Evolutionary conservation across 2,113 vertebrate genomes (phyloP).

Genomic region (Myotis lucifugus): DNA sequence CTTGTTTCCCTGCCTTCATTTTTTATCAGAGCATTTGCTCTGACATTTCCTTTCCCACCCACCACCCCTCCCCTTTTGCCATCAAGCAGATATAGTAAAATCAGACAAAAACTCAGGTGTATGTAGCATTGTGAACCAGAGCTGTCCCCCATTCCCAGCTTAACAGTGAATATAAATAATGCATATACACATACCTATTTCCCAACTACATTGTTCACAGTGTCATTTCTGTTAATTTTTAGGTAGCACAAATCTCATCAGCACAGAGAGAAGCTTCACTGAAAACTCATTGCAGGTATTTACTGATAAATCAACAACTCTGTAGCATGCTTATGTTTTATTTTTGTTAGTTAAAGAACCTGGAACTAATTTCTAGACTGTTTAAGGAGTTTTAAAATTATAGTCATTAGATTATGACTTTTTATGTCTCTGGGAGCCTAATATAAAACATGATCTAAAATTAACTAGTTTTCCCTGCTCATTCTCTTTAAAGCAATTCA

Average conservation of each 20-base stretch:
- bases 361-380: constrained; percentile 79
- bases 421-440: constrained; percentile 79
- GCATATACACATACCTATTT: constrained; percentile 85
- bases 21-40: constrained; percentile 82
- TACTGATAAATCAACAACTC: constrained; percentile 84
- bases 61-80: constrained; percentile 78
- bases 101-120: constrained; percentile 79
- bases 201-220: constrained; percentile 91
- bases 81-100: constrained; percentile 80
- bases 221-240: constrained; percentile 93
- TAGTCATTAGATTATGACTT: constrained; percentile 82
- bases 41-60: constrained; percentile 82
- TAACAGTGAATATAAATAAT: constrained; percentile 86
- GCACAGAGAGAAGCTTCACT: constrained; percentile 87
- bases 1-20: constrained; percentile 86
- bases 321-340: constrained; percentile 86
- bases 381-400: constrained; percentile 78
- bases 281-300: constrained; percentile 84
- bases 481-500: constrained; percentile 79
- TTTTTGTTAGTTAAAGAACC: constrained; percentile 82
- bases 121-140: constrained; percentile 81
- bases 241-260: constrained; percentile 88
- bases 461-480: constrained; percentile 76
- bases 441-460: constrained; percentile 81
- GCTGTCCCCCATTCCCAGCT: constrained; percentile 80